Base-by-base conservation (phyloP, 2,797 vertebrate species). In the Hemibagrus guttatus region DNA sequence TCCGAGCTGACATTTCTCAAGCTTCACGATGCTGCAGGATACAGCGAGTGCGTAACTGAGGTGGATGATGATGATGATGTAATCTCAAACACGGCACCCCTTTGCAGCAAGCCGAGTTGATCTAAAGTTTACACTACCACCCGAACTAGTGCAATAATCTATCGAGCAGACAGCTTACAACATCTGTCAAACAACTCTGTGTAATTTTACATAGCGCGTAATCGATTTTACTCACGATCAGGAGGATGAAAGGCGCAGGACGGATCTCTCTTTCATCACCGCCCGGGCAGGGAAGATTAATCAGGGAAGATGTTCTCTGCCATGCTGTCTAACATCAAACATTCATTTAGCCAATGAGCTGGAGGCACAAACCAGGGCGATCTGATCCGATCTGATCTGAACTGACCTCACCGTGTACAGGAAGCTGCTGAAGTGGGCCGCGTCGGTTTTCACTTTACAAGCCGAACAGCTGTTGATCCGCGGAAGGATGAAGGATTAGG, bases 201-300 rank as follows among this genome's bases (percentile, higher is more conserved):
- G 61, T n/a, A 14, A 19, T 52, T 9, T 66, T 12, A 31, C 3
- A 8, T 6, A 52, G 52, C 23, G 35, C 78, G 54, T 46, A 82
- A 82, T 4, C 61, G 64, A 39, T n/a, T 49, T 28, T 85, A 87
- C 88, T 90, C 83, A 90, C 90, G 56, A 61, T 84, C 76, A 74
- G 66, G 56, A 42, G 63, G 46, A 68, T 28, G 42, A 54, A 82
- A 28, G 39, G n/a, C 63, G 81, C 83, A 85, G 84, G 58, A 31
- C 79, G 81, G 85, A 56, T 69, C 75, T 69, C 14, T 80, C 66
- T 21, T 83, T 64, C 86, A 81, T 87, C 84, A 86, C 28, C 46
- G 4, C 61, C 28, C 21, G 54, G 66, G 82, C 74, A 84, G 74
- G 71, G 85, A 85, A 59, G 64, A 59, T 59, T 52, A 12, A 1